Conservation (phyloP, 2,888 invertebrate species). For the Muscina levida region DNA sequence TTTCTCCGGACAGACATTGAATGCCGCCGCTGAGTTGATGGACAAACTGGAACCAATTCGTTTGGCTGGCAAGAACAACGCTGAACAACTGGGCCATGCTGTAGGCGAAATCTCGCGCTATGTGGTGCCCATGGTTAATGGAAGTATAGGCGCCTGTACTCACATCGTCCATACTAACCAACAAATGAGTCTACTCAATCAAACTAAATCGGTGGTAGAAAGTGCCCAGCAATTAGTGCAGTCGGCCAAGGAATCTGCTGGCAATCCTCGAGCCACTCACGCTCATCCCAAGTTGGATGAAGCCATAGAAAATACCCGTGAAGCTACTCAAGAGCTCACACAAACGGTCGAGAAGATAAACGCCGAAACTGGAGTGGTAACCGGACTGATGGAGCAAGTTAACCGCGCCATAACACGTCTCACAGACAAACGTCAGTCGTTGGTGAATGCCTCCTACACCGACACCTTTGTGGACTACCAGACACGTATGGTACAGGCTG, state of each 20-base stretch:
- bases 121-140: slow-evolving; percentile 91
- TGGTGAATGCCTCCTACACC: slow-evolving; percentile 85
- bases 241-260: slow-evolving; percentile 92
- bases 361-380: slow-evolving; percentile 93
- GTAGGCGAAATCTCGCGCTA: slow-evolving; percentile 88
- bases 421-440: slow-evolving; percentile 87
- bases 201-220: slow-evolving; percentile 96
- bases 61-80: slow-evolving; percentile 92
- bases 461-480: slow-evolving; percentile 97
- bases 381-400: slow-evolving; percentile 93
- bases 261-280: slow-evolving; percentile 92
- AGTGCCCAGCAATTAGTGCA: slow-evolving; percentile 92
- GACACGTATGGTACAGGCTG: slow-evolving; percentile 96
- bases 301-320: slow-evolving; percentile 87
- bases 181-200: slow-evolving; percentile 93
- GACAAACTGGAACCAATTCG: slow-evolving; percentile 93
- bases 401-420: slow-evolving; percentile 92
- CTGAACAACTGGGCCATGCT: slow-evolving; percentile 95
- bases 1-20: slow-evolving; percentile 89
- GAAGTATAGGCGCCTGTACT: slow-evolving; percentile 93
- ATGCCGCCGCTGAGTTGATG: slow-evolving; percentile 88
- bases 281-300: slow-evolving; percentile 93
- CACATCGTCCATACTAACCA: slow-evolving; percentile 92
- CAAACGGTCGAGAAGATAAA: slow-evolving; percentile 90
- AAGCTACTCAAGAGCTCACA: slow-evolving; percentile 90